Conservation (phyloP, 2,113 vertebrate genomes). For the Drymodes brunneopygia region DNA sequence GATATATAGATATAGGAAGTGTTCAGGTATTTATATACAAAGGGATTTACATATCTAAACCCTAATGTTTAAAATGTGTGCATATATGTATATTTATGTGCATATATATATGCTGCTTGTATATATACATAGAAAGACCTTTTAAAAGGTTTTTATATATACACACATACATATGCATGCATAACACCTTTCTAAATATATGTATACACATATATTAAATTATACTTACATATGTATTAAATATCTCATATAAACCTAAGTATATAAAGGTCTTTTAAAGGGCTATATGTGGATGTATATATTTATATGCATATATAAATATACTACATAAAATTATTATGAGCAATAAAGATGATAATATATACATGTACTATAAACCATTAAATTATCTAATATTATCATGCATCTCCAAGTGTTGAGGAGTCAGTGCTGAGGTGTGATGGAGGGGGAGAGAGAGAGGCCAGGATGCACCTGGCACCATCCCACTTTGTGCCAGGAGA, state of each 20-base stretch:
- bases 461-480: fast-evolving
- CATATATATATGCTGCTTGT: background rate
- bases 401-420: background rate
- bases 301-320: background rate
- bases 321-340: background rate
- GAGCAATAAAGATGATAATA: background rate
- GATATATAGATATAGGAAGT: fast-evolving
- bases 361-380: background rate
- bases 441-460: background rate
- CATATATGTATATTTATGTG: background rate
- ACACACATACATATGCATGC: too few species aligned
- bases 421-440: background rate
- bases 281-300: background rate
- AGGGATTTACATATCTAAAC: background rate
- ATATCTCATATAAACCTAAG: background rate
- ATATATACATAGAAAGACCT: background rate
- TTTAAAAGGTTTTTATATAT: background rate
- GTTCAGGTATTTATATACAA: background rate
- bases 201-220: too few species aligned
- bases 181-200: background rate
- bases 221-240: background rate
- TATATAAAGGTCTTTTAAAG: background rate
- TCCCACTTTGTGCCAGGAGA: background rate
- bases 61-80: background rate
- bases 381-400: background rate